Evolutionary conservation across 2,113 vertebrate genomes (phyloP).

Genomic region (Cyanoliseus patagonus): DNA sequence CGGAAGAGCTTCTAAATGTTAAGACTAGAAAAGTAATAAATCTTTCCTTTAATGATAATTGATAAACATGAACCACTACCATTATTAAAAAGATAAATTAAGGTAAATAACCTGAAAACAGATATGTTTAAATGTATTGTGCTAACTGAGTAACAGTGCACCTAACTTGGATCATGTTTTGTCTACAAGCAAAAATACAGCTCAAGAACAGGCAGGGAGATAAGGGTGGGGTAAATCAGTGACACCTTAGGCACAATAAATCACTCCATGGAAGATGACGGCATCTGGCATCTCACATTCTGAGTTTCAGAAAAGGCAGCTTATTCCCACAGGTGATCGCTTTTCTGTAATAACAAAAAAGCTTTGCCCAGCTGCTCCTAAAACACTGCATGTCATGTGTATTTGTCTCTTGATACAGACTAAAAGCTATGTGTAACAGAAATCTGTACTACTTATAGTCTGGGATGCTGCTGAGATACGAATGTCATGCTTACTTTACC

Average conservation of each 20-base stretch:
- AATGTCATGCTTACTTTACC: background rate
- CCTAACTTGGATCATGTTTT: background rate
- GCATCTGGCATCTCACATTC: background rate
- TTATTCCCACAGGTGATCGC: background rate
- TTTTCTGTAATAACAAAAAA: background rate
- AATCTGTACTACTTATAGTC: background rate
- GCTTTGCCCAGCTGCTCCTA: background rate
- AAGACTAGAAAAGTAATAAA: background rate
- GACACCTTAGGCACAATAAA: background rate
- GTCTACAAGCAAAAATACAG: background rate
- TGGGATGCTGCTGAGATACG: background rate
- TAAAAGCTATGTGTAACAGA: background rate
- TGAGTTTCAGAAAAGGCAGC: background rate
- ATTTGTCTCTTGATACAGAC: background rate
- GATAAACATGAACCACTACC: background rate
- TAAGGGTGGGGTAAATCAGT: background rate
- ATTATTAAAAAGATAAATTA: background rate
- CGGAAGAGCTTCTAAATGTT: background rate
- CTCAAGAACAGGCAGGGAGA: background rate
- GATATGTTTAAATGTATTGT: background rate
- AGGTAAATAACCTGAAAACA: background rate
- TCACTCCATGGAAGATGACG: background rate
- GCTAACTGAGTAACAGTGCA: background rate
- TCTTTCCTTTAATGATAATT: background rate
- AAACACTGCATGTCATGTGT: background rate